phyloP scores from a whole-genome alignment of 2,797 vertebrate species.

The Gastrophryne carolinensis region DNA sequence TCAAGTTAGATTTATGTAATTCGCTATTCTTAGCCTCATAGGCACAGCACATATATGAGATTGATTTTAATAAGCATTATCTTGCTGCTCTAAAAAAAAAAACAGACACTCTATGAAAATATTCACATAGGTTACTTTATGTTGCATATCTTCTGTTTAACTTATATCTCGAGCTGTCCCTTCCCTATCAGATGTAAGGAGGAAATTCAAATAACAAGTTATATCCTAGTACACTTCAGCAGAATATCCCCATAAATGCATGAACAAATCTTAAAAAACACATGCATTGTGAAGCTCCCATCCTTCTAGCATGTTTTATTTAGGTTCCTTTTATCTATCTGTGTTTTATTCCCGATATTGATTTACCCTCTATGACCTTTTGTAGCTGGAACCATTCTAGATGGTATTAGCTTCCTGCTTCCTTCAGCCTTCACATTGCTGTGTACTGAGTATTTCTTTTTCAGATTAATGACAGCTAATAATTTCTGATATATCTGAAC shows the following conservation, averaged over 20 bases:
- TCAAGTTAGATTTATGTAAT: too few relatives aligned
- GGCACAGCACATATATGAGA: too few relatives aligned
- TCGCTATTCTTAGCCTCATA: too few relatives aligned
- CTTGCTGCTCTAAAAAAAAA: too few relatives aligned
- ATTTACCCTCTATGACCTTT: conserved; percentile 75
- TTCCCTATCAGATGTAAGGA: too few relatives aligned
- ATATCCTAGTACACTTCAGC: not conserved
- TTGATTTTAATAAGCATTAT: too few relatives aligned
- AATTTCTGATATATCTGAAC: conserved; percentile 99
- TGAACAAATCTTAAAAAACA: not conserved
- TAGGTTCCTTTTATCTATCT: conserved; percentile 20
- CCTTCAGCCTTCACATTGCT: conserved; percentile 67
- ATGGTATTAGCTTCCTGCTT: conserved; percentile 77
- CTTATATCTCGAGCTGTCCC: too few relatives aligned
- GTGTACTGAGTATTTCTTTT: conserved; percentile 75
- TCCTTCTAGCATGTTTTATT: conserved; percentile 4
- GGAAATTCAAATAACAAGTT: too few relatives aligned
- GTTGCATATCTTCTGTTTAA: too few relatives aligned
- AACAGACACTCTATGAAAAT: too few relatives aligned
- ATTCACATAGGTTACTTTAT: too few relatives aligned
- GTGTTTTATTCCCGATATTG: conserved; percentile 61
- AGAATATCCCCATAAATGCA: not conserved
- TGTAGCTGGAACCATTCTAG: conserved; percentile 63
- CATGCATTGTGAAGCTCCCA: not conserved
- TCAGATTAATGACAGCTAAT: conserved; percentile 99